These are phyloP conservation scores for Chesias legatella DNA, from an alignment of 2,888 invertebrate genomes.

Conservation along the genomic window DNA sequence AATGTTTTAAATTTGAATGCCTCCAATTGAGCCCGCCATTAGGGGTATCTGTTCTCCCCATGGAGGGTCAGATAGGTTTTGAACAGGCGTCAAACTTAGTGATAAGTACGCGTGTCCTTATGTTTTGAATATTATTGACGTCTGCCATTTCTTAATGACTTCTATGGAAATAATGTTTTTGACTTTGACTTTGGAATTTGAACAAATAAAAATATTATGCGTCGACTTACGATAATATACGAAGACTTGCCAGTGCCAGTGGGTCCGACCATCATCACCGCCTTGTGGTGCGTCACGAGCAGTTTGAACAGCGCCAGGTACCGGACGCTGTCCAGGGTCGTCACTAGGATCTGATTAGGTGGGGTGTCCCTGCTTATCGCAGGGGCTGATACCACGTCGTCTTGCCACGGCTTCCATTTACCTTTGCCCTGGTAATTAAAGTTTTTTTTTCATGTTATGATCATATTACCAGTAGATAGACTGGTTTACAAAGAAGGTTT, in stretches of 20 bases:
- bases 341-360: slow-evolving; percentile 96
- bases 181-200: too few relatives aligned
- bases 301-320: slow-evolving; percentile 89
- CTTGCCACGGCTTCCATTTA: slow-evolving; percentile 95
- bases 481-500: slow-evolving; percentile 1
- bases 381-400: slow-evolving; percentile 87
- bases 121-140: too few relatives aligned
- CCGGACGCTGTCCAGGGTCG: slow-evolving; percentile 94
- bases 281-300: slow-evolving; percentile 89
- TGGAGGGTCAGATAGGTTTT: too few relatives aligned
- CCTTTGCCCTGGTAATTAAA: slow-evolving; percentile 90
- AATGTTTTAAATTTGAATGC: too few relatives aligned
- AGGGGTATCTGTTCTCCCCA: too few relatives aligned
- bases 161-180: too few relatives aligned
- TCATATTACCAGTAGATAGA: not conserved
- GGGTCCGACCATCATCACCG: slow-evolving; percentile 93
- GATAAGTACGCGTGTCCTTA: too few relatives aligned
- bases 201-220: too few relatives aligned
- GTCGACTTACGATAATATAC: slow-evolving; percentile 84
- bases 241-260: slow-evolving; percentile 98
- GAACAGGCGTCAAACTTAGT: too few relatives aligned
- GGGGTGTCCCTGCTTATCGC: slow-evolving; percentile 93
- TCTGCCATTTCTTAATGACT: too few relatives aligned
- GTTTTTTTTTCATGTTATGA: too few relatives aligned
- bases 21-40: too few relatives aligned